Conservation (phyloP, 1,140 invertebrate species). For the Dufourea novaeangliae region DNA sequence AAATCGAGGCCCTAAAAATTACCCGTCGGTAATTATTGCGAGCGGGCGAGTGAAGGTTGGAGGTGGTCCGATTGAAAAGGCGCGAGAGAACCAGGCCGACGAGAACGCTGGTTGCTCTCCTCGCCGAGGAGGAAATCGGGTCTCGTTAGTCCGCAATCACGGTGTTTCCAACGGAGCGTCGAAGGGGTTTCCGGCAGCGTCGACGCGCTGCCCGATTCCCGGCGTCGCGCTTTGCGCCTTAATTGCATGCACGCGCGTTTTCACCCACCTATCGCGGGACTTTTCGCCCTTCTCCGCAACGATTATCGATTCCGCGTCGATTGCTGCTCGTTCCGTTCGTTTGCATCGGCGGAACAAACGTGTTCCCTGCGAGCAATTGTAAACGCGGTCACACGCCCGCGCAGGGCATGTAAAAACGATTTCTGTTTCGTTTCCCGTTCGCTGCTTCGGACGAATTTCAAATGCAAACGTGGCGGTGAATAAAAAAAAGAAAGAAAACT, state of each 20-base stretch:
- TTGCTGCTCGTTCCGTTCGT: background rate
- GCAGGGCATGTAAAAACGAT: background rate
- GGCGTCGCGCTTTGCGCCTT: background rate
- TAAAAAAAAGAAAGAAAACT: background rate
- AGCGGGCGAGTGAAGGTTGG: too few relatives aligned
- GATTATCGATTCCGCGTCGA: background rate
- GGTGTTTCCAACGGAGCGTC: background rate
- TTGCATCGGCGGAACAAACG: background rate
- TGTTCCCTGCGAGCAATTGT: background rate
- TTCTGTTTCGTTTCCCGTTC: background rate
- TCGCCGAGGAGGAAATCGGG: background rate
- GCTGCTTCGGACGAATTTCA: background rate
- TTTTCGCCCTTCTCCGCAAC: background rate
- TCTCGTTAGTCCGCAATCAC: constrained; percentile 7
- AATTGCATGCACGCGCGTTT: background rate
- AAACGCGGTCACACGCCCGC: background rate
- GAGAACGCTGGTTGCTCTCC: background rate
- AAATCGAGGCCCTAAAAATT: constrained; percentile 3
- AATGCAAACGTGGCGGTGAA: background rate
- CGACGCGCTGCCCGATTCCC: background rate
- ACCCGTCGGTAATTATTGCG: background rate
- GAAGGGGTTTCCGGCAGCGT: background rate
- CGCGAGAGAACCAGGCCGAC: too few relatives aligned
- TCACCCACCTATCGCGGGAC: background rate
- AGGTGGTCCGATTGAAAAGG: constrained; percentile 9